Conservation (phyloP, 23 tunicate genomes). For the Styela clava region DNA sequence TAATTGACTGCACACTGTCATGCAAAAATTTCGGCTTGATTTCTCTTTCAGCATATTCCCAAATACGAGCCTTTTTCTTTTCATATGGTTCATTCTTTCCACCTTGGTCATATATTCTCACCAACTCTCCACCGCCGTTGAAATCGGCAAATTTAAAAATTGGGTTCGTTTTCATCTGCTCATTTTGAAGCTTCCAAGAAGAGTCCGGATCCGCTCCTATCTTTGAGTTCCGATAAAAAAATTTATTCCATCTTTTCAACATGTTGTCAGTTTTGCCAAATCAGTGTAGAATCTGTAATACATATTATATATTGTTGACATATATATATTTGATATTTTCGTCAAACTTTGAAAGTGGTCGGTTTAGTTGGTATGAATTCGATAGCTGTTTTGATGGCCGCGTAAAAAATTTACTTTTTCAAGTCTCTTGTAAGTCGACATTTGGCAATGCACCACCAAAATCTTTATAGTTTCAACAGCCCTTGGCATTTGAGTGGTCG, state of each 20-base stretch:
- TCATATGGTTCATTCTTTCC: constrained; percentile 30
- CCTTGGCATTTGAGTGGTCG: no score
- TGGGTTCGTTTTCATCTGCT: constrained; percentile 43
- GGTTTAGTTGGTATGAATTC: no score
- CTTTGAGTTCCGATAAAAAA: constrained; percentile 66
- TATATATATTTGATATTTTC: no score
- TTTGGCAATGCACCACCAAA: no score
- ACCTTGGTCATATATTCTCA: constrained; percentile 50
- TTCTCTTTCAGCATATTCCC: constrained; percentile 31
- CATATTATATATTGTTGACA: no score
- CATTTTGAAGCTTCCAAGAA: constrained; percentile 81
- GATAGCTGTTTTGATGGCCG: no score
- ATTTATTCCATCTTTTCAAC: constrained; percentile 57
- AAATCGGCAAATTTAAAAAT: constrained; percentile 70
- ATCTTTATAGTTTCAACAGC: no score
- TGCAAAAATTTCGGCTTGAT: constrained; percentile 37
- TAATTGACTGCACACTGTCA: constrained; percentile 21
- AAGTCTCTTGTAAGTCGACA: no score
- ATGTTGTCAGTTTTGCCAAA: no score
- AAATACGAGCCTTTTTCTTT: constrained; percentile 37
- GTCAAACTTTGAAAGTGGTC: no score
- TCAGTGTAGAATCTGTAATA: no score
- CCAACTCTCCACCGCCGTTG: constrained; percentile 65
- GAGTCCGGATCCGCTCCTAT: constrained; percentile 54
- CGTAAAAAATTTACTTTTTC: no score